phyloP scores from a whole-genome alignment of 1,140 invertebrate species.

The Drosophila ercepeae region DNA sequence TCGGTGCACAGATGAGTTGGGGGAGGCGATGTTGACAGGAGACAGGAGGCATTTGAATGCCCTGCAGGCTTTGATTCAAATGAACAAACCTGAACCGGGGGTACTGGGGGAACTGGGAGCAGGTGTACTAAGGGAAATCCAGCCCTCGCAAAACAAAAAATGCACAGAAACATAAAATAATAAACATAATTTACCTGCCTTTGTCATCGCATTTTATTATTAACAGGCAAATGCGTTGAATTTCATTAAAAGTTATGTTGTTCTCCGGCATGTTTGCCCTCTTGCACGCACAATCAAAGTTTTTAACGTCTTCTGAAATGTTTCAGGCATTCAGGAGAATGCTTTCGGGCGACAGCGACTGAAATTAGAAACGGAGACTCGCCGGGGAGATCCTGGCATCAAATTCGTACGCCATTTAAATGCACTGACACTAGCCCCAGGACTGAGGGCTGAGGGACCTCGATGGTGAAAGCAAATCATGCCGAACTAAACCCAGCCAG shows the following conservation, averaged over 20 bases:
- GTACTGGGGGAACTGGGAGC: conserved; percentile 18
- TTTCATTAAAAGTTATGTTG: conserved; percentile 81
- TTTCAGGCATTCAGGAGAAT: no score
- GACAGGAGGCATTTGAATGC: conserved; percentile 67
- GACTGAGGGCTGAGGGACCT: conserved; percentile 12
- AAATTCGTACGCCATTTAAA: conserved; percentile 21
- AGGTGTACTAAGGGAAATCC: conserved; percentile 70
- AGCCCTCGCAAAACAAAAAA: conserved; percentile 27
- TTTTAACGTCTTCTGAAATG: conserved; percentile 40
- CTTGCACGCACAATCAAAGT: conserved; percentile 52
- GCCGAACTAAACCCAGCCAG: conserved; percentile 11
- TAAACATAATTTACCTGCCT: conserved; percentile 76
- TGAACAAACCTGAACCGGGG: conserved; percentile 16
- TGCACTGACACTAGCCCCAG: conserved; percentile 51
- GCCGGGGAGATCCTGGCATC: not conserved
- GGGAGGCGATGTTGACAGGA: conserved; percentile 59
- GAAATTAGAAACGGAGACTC: conserved; percentile 50
- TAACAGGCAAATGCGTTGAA: conserved; percentile 73
- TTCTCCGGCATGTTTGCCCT: conserved; percentile 31
- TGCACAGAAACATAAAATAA: conserved; percentile 60
- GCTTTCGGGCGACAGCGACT: conserved; percentile 57
- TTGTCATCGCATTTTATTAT: conserved; percentile 72
- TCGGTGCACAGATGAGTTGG: conserved; percentile 3
- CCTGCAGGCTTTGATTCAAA: conserved; percentile 60
- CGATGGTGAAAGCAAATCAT: conserved; percentile 26